Base-by-base conservation (phyloP, 2,888 invertebrate genomes). In the Eristalis arbustorum region DNA sequence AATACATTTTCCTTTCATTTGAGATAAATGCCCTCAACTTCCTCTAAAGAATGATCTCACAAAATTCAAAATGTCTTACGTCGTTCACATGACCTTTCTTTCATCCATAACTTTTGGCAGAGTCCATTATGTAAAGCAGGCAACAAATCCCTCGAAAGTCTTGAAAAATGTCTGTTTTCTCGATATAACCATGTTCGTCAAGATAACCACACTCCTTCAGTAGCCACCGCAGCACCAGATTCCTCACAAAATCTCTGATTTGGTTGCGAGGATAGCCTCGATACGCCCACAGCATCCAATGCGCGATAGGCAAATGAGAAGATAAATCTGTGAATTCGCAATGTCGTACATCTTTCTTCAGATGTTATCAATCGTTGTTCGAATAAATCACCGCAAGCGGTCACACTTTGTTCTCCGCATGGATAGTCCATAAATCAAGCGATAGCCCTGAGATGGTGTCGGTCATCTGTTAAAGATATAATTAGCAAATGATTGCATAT, bases 391-490 rank as follows among this genome's bases (percentile, higher is more conserved):
- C 40, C 28, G 14, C 66, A 13, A 76, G 76, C 62, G 71, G 23
- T 82, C 49, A 82, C 61, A 62, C 61, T 56, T 67, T 67, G n/a
- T 66, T 49, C 64, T 68, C 11, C 22, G 42, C 62, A 74, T 37
- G 74, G 74, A 62, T 63, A 75, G 57, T 75, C 75, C 31, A 81
- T 81, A 81, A 81, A 81, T 81, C 80, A 74, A 23, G 59, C 68
- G 14, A 11, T 56, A 68, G 34, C 64, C 73, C 62, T 67, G 67
- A 22, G 69, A 49, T 66, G 69, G 64, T 76, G 34, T 63, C 63
- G 63, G 18, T 63, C 28, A 63, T 63, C 63, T 34, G 28, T 57
- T 23, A 1, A 73, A 73, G 73, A 73, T 49, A 73, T 73, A 61
- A 61, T 71, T 71, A 61, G 71, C 22, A 61, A 61, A 61, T 61